Percentiles rank a stretch among this genome's conserved stretches.
Evolutionary conservation across 2,113 vertebrate genomes (phyloP).

Genomic region (Dunckerocampus dactyliophorus): DNA sequence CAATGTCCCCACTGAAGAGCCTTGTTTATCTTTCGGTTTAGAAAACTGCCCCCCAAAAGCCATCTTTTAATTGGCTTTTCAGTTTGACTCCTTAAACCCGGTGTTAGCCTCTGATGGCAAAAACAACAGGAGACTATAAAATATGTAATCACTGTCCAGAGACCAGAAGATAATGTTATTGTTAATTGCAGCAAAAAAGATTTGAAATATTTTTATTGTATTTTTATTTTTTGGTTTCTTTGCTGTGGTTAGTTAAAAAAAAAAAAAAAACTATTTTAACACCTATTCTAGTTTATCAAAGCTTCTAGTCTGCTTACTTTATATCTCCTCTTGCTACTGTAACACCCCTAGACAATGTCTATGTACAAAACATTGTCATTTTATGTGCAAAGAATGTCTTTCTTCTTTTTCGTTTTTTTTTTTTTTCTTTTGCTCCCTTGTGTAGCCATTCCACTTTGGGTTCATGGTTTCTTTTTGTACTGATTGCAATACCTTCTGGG

Average conservation of each 20-base stretch:
- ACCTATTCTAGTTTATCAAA: slow-evolving; percentile 51
- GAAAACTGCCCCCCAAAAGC: slow-evolving; percentile 5
- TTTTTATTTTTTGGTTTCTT: slow-evolving; percentile 17
- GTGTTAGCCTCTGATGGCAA: background rate
- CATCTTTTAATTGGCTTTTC: slow-evolving; percentile 8
- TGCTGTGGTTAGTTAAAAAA: slow-evolving; percentile 35
- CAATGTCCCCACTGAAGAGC: slow-evolving; percentile 23
- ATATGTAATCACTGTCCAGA: background rate
- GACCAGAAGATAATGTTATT: slow-evolving; percentile 19
- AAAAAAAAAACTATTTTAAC: slow-evolving; percentile 27
- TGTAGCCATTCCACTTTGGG: slow-evolving; percentile 62
- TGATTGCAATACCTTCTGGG: slow-evolving; percentile 43
- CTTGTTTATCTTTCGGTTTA: slow-evolving; percentile 13
- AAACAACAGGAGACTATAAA: background rate
- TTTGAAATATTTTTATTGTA: slow-evolving; percentile 13
- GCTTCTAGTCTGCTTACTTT: slow-evolving; percentile 53
- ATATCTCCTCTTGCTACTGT: slow-evolving; percentile 46
- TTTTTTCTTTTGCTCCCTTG: slow-evolving; percentile 35
- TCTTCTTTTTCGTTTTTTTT: no score
- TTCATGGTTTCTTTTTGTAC: slow-evolving; percentile 55
- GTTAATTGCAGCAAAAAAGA: slow-evolving; percentile 36
- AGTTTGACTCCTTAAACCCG: background rate
- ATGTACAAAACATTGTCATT: slow-evolving; percentile 53
- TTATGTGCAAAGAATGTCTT: slow-evolving; percentile 22
- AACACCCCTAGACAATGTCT: slow-evolving; percentile 51